A percentile compares a stretch with the other conserved stretches of the same genome.
These are phyloP conservation scores for Anarhynchus alexandrinus DNA, from an alignment of 2,113 vertebrate genomes.

Conservation along the genomic window DNA sequence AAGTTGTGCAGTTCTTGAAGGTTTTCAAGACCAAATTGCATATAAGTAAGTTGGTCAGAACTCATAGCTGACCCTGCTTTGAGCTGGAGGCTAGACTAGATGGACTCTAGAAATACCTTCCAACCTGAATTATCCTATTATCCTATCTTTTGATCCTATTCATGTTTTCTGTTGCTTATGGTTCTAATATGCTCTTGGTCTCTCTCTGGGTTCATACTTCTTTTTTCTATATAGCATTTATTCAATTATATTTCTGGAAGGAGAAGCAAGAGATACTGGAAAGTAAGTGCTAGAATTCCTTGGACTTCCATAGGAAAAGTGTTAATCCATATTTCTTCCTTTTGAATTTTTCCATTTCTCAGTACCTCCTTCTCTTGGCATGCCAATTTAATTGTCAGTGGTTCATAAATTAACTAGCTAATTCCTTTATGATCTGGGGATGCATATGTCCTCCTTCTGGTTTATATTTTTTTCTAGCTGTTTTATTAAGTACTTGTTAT, in stretches of 20 bases:
- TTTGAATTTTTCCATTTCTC: background rate
- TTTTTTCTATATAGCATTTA: background rate
- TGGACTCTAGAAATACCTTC: background rate
- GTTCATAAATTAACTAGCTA: background rate
- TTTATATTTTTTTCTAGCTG: slow-evolving; percentile 8
- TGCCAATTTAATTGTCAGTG: background rate
- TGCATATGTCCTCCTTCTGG: background rate
- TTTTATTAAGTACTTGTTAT: slow-evolving; percentile 29
- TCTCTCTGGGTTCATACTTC: background rate
- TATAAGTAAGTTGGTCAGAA: background rate
- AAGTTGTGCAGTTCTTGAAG: background rate
- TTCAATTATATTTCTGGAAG: background rate
- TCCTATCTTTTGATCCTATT: background rate
- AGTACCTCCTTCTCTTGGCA: background rate
- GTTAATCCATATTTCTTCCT: background rate
- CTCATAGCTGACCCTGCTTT: background rate
- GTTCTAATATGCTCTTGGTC: background rate
- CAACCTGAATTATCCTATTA: background rate
- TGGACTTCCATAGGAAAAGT: background rate
- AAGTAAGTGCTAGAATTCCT: background rate
- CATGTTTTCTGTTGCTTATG: background rate
- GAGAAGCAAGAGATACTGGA: background rate
- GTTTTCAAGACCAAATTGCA: background rate
- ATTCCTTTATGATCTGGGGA: slow-evolving; percentile 8
- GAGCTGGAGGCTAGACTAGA: background rate